Percentiles rank a stretch among this genome's conserved stretches.
Conservation (phyloP, 2,888 invertebrate species). For the Parasteatoda lunata region DNA sequence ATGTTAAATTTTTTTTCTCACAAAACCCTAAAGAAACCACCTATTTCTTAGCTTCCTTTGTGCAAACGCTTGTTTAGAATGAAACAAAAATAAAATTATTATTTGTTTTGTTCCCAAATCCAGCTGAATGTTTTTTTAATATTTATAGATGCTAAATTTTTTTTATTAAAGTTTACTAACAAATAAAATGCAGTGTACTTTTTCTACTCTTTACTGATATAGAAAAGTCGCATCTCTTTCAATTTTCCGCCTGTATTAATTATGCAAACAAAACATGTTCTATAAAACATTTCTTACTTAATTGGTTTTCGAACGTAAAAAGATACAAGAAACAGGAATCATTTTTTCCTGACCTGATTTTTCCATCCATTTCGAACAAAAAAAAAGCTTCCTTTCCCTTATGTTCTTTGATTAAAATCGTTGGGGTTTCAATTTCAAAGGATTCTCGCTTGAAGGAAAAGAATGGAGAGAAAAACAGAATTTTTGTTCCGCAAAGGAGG, state of each 20-base stretch:
- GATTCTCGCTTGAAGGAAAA: conserved; percentile 13
- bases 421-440: conserved; percentile 48
- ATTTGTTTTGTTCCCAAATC: no score
- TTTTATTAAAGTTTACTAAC: no score
- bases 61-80: no score
- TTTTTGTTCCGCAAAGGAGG: conserved; percentile 18
- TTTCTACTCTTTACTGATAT: no score
- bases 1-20: no score
- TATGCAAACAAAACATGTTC: background rate
- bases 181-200: no score
- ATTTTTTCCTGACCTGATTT: background rate
- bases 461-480: conserved; percentile 21
- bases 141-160: no score
- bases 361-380: background rate
- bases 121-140: no score
- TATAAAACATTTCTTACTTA: background rate
- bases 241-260: background rate
- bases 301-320: background rate
- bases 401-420: conserved; percentile 44
- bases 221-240: background rate
- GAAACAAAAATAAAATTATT: no score
- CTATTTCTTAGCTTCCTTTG: no score
- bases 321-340: background rate
- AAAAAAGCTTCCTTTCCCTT: conserved; percentile 5
- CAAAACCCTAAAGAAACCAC: no score